Percentiles rank a stretch among this genome's conserved stretches.
Evolutionary conservation across 2,888 invertebrate genomes (phyloP).

Genomic region (Andrena trimmerana): DNA sequence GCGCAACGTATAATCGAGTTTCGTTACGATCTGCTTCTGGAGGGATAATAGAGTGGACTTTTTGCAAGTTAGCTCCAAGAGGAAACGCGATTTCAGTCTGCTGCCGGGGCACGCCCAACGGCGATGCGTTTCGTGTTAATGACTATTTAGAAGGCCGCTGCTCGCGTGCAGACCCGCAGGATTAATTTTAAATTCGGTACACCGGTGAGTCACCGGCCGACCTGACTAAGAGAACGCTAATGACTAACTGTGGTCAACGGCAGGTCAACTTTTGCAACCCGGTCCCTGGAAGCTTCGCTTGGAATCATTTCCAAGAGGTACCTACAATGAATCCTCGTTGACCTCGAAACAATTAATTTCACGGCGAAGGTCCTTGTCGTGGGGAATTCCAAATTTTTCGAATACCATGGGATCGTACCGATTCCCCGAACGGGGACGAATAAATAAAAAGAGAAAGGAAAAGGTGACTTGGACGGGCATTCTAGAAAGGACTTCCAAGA

Average conservation of each 20-base stretch:
- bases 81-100: conserved; percentile 13
- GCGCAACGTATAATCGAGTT: conserved; percentile 35
- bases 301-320: background rate
- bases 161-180: conserved; percentile 51
- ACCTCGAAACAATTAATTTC: background rate
- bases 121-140: conserved; percentile 49
- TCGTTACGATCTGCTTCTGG: conserved; percentile 26
- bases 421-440: background rate
- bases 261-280: conserved; percentile 19
- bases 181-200: conserved; percentile 48
- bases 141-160: conserved; percentile 38
- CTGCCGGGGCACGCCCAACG: conserved; percentile 33
- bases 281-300: background rate
- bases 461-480: background rate
- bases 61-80: conserved; percentile 24
- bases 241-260: conserved; percentile 36
- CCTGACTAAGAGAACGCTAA: conserved; percentile 22
- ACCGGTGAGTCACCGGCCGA: conserved; percentile 30
- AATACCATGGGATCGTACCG: background rate
- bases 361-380: background rate
- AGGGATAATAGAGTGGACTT: conserved; percentile 34
- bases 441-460: background rate
- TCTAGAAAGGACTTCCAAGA: background rate
- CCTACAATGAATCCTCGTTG: background rate
- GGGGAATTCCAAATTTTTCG: background rate